Percentiles rank a stretch among this genome's conserved stretches.
These are phyloP conservation scores for Pomacea canaliculata DNA, from an alignment of 2,888 invertebrate species.

Conservation along the genomic window DNA sequence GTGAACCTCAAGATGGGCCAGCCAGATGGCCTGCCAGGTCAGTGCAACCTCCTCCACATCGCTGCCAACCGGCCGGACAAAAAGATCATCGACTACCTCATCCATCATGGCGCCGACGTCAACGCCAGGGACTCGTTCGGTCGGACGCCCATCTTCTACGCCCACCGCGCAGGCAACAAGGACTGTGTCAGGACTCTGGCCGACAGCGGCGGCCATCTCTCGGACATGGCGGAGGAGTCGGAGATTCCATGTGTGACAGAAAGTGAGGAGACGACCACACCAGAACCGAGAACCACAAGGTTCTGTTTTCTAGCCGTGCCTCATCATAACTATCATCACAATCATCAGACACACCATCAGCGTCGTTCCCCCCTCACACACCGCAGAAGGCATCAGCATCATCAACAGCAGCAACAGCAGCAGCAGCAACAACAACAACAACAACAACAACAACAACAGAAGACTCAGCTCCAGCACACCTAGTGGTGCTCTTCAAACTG, in stretches of 20 bases:
- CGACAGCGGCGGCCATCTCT: constrained; percentile 42
- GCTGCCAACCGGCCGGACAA: constrained; percentile 48
- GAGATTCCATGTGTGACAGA: background rate
- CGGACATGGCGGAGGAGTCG: constrained; percentile 1
- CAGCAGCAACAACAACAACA: background rate
- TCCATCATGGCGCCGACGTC: constrained; percentile 46
- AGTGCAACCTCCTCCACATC: constrained; percentile 48
- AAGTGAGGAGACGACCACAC: constrained; percentile 7
- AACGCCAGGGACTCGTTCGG: constrained; percentile 44
- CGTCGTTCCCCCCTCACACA: constrained; percentile 1
- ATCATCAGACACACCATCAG: constrained; percentile 5
- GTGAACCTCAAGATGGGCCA: constrained; percentile 53
- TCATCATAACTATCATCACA: constrained; percentile 4
- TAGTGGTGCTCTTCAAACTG: no score
- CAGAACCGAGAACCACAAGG: constrained; percentile 5
- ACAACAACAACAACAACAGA: no score
- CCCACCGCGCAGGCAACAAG: constrained; percentile 38
- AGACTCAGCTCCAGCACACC: no score
- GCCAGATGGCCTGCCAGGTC: constrained; percentile 50
- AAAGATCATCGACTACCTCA: constrained; percentile 45
- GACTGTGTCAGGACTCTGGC: constrained; percentile 40
- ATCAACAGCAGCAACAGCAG: background rate
- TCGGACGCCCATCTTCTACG: constrained; percentile 47
- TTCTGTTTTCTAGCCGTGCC: constrained; percentile 19
- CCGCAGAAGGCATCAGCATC: background rate